Conservation (phyloP, 2,113 vertebrate species). For the Phylloscopus trochilus region DNA sequence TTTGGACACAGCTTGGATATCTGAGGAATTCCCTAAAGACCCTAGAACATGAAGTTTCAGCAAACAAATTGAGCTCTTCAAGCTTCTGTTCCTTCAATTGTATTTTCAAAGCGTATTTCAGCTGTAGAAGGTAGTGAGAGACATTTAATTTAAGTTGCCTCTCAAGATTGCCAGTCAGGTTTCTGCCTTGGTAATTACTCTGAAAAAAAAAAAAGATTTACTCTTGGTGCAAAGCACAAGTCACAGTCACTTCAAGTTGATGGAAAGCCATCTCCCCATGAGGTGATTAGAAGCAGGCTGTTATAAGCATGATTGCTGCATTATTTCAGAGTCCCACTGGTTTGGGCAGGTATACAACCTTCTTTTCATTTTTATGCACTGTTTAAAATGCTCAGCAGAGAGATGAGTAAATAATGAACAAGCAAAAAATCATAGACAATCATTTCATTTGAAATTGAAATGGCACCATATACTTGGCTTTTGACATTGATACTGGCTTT, state of each 20-base stretch:
- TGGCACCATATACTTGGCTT: background rate
- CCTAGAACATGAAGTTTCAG: background rate
- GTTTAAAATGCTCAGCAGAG: background rate
- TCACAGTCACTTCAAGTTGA: background rate
- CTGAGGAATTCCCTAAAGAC: background rate
- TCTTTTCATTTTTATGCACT: background rate
- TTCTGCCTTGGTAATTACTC: background rate
- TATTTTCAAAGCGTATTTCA: background rate
- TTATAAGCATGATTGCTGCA: background rate
- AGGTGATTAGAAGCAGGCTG: background rate
- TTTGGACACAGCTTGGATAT: background rate
- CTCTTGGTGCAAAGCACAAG: background rate
- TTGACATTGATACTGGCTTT: background rate
- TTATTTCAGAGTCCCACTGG: background rate
- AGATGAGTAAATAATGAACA: background rate
- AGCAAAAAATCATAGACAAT: background rate
- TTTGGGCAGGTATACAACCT: background rate
- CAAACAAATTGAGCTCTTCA: background rate
- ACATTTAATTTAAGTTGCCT: background rate
- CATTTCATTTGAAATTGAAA: background rate
- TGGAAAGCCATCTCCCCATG: background rate
- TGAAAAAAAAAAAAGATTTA: background rate
- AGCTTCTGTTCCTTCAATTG: background rate
- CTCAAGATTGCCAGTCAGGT: background rate
- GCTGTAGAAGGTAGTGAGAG: background rate